Base-by-base conservation (phyloP, 1,140 invertebrate genomes). In the Drosophila bocqueti region DNA sequence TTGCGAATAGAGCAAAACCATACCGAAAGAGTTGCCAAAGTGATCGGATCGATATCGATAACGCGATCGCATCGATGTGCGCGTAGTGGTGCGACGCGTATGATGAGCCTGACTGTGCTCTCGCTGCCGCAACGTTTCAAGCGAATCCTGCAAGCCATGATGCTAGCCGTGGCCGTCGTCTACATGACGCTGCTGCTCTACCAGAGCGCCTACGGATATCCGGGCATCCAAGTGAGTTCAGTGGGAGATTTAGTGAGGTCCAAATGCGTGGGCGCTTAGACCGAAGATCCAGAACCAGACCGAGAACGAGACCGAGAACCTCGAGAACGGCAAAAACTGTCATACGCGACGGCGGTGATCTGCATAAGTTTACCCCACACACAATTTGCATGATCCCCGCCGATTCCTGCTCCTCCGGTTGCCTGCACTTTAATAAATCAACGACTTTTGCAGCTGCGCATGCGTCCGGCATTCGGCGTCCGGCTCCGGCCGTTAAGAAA, bases 121-220 rank as follows among this genome's bases (percentile, higher is more conserved):
- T 85, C 92, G 80, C 79, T 93, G 82, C 92, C 92, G 76, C 92
- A 93, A 86, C 92, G 92, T 89, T 93, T 92, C 42, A 93, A 93
- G 84, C 91, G 92, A 77, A 74, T 91, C 63, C 80, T 93, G 63
- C 92, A 93, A 93, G 92, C 92, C 83, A 93, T 93, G 92, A 90
- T 89, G 76, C 79, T 93, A 72, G 92, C 92, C 82, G 84, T 93
- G 42, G 92, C 91, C 72, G 83, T 93, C 24, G 89, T 93, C 84
- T 93, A 93, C 31, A 93, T 86, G 83, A 93, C 92, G 59, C 74
- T 93, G 49, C 49, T 93, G 86, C 87, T 93, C 67, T 93, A 93
- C 65, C 92, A 93, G 80, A 93, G 86, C 80, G 82, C 92, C 90
- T 93, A 93, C 87, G 92, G 92, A 92, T 93, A 93, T 92, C 92